Percentiles rank a stretch among this genome's conserved stretches.
phyloP scores from a whole-genome alignment of 1,140 invertebrate species.

The Rhyzopertha dominica region DNA sequence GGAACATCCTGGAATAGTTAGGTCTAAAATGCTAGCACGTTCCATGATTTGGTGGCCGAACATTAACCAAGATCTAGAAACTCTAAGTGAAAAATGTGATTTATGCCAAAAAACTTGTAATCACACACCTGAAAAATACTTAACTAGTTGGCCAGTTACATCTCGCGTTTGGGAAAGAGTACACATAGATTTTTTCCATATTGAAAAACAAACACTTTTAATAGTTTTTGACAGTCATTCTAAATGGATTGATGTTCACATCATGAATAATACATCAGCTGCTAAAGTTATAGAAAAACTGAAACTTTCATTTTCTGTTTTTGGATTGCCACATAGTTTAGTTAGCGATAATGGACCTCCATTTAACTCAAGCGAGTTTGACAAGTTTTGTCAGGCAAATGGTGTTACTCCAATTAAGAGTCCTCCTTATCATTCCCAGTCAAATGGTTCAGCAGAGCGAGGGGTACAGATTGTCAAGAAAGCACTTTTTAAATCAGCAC shows the following conservation, averaged over 20 bases:
- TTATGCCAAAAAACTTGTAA: constrained; percentile 9
- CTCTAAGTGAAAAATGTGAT: constrained; percentile 12
- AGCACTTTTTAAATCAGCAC: too few relatives aligned
- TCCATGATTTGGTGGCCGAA: constrained; percentile 25
- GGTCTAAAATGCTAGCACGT: constrained; percentile 24
- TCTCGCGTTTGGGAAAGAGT: constrained; percentile 13
- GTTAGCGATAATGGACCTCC: too few relatives aligned
- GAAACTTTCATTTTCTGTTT: too few relatives aligned
- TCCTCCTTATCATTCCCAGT: too few relatives aligned
- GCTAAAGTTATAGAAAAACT: too few relatives aligned
- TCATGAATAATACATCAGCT: too few relatives aligned
- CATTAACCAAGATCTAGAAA: constrained; percentile 26
- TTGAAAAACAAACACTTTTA: constrained; percentile 3
- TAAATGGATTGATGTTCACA: constrained; percentile 14
- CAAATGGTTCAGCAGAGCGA: too few relatives aligned
- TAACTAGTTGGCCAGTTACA: constrained; percentile 12
- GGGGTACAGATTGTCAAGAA: too few relatives aligned
- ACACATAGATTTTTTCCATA: constrained; percentile 14
- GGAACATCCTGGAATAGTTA: constrained; percentile 26
- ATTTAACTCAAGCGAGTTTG: too few relatives aligned
- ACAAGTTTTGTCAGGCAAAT: too few relatives aligned
- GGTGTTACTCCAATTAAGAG: too few relatives aligned
- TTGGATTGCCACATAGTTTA: too few relatives aligned
- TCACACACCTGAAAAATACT: background rate
- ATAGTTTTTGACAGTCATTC: constrained; percentile 5